Evolutionary conservation across 2,797 vertebrate genomes (phyloP).

Genomic region (Macropus fuliginosus): DNA sequence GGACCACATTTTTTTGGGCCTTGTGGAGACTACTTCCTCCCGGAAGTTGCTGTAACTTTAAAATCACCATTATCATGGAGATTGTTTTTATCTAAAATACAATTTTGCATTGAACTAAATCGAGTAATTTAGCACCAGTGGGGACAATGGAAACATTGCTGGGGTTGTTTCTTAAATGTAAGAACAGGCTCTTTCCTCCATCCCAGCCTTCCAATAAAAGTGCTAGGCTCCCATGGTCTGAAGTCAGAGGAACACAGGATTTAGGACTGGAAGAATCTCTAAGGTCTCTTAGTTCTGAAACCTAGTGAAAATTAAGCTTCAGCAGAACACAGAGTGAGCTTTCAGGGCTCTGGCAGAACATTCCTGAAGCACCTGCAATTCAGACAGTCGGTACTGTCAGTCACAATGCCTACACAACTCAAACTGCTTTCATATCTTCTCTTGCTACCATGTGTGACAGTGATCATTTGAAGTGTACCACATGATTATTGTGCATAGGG

Average conservation of each 20-base stretch:
- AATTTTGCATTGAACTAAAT: neutral
- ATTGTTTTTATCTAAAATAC: neutral
- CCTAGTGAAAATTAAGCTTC: neutral
- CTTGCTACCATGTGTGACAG: neutral
- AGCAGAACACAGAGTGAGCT: neutral
- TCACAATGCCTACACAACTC: neutral
- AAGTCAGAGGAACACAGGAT: neutral
- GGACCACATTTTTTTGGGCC: neutral
- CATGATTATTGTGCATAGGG: neutral
- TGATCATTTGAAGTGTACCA: neutral
- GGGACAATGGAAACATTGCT: neutral
- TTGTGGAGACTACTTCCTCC: neutral
- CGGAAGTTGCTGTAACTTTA: neutral
- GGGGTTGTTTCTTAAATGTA: neutral
- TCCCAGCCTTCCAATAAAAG: neutral
- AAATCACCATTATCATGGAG: neutral
- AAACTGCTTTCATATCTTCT: neutral
- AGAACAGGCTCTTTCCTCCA: neutral
- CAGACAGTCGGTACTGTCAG: neutral
- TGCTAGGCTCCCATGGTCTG: neutral
- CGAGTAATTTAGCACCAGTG: neutral
- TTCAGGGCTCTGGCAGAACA: neutral
- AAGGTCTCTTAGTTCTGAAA: neutral
- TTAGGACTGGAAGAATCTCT: neutral
- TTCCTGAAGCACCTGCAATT: conserved; percentile 9